Base-by-base conservation (phyloP, 2,797 vertebrate genomes). In the Threskiornis aethiopicus region DNA sequence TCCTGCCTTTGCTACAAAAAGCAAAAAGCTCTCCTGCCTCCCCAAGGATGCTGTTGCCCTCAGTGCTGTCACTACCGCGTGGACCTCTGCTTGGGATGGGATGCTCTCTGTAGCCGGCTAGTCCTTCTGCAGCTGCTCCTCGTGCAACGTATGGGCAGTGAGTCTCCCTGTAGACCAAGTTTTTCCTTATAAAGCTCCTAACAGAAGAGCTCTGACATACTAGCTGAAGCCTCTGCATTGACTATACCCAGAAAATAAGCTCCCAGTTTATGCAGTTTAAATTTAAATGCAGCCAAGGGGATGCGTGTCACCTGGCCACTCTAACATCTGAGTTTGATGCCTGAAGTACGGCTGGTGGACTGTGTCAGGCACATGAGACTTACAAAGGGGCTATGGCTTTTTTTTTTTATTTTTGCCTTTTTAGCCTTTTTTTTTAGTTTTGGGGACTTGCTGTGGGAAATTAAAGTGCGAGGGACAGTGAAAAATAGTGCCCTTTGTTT, bases 11-110 rank as follows among this genome's bases (percentile, higher is more conserved):
- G 37, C 37, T 39, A 39, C 37, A 39, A 39, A 39, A 39, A 39
- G 37, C 18, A 22, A 41, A 41, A 14, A 41, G 41, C 41, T 62
- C 89, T 81, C 4, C 51, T 75, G 49, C 49, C 42, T 58, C 58
- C 70, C 29, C 19, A 25, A 25, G 55, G 67, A 62, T 0, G 0
- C 28, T n/a, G 31, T 16, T 79, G 24, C 13, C 39, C 46, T 69
- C 26, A 14, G 41, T 0, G 0, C 75, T 37, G 18, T 75, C 1
- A 0, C 62, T 92, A 1, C 37, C 3, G 0, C 2, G 3, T 13
- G 59, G 71, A 82, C 39, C 9, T 61, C 58, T 82, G 62, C 86
- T 87, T 31, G 3, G 2, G 52, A 20, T 39, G 24, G 13, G 46
- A 19, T 76, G 44, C 11, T 69, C 3, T 21, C 26, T 39, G 13